Conservation (phyloP, 1,140 invertebrate genomes). For the Argopecten irradians region DNA sequence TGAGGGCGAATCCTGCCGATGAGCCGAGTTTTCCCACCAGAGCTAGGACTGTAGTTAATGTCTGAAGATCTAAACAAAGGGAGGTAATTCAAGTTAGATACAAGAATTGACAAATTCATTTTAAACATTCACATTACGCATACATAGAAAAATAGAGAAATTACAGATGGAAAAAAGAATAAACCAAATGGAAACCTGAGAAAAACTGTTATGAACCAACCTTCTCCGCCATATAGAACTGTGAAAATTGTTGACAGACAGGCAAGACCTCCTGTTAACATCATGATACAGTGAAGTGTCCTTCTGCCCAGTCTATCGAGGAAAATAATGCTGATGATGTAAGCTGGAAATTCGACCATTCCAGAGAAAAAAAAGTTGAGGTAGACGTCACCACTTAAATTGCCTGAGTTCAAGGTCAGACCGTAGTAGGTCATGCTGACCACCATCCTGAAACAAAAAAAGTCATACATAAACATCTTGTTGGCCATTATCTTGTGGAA, state of each 20-base stretch:
- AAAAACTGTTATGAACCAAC: slow-evolving; percentile 44
- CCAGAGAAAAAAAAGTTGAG: slow-evolving; percentile 77
- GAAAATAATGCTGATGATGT: slow-evolving; percentile 61
- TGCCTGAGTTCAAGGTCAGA: slow-evolving; percentile 79
- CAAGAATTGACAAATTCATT: too few species aligned
- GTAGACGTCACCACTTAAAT: slow-evolving; percentile 71
- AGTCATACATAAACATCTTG: background rate
- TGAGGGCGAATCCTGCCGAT: slow-evolving; percentile 79
- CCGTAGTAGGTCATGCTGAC: slow-evolving; percentile 68
- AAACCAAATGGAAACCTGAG: too few species aligned
- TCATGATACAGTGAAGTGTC: slow-evolving; percentile 58
- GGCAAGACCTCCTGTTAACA: slow-evolving; percentile 65
- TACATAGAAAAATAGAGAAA: too few species aligned
- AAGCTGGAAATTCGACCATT: slow-evolving; percentile 86
- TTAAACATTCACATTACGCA: background rate
- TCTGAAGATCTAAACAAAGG: slow-evolving; percentile 35
- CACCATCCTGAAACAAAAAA: slow-evolving; percentile 57
- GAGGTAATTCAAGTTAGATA: background rate
- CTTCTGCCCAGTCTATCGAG: slow-evolving; percentile 63
- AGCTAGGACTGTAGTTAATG: slow-evolving; percentile 78
- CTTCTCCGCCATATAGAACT: slow-evolving; percentile 56
- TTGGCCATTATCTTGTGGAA: background rate
- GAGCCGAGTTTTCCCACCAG: slow-evolving; percentile 83
- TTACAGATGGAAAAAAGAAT: too few species aligned
- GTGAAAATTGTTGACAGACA: slow-evolving; percentile 66